A percentile compares a stretch with the other conserved stretches of the same genome.
Conservation (phyloP, 2,113 vertebrate genomes). For the Crotalus tigris region DNA sequence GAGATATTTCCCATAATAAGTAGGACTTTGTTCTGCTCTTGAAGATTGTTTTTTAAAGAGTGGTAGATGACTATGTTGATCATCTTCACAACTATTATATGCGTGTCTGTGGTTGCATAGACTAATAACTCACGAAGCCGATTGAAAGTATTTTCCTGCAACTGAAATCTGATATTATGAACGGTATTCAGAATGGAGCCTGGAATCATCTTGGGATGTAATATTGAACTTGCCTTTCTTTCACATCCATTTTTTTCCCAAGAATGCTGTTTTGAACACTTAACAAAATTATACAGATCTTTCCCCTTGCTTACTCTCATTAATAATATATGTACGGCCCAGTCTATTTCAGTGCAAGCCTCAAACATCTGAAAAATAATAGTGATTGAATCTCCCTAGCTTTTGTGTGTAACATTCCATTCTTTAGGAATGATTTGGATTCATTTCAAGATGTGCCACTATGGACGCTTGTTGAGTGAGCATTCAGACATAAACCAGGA, state of each 20-base stretch:
- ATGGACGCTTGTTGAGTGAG: background rate
- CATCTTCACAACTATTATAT: background rate
- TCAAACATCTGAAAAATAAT: background rate
- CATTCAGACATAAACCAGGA: background rate
- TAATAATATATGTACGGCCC: background rate
- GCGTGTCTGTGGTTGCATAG: background rate
- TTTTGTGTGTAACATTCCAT: background rate
- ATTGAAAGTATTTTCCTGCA: background rate
- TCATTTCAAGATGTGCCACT: background rate
- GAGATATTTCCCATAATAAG: background rate
- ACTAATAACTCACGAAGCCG: too few relatives aligned
- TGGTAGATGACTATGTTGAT: background rate
- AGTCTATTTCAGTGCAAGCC: background rate
- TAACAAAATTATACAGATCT: background rate
- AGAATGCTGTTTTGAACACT: background rate
- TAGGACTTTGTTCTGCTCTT: background rate
- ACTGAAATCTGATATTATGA: too few relatives aligned
- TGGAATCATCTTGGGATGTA: fast-evolving
- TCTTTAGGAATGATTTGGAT: background rate
- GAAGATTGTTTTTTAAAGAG: background rate
- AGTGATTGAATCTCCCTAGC: background rate
- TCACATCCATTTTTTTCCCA: background rate
- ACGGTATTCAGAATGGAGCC: background rate
- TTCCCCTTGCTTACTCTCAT: background rate
- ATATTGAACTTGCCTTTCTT: background rate